phyloP scores from a whole-genome alignment of 2,797 vertebrate species.

The Coranthus polyacanthus region DNA sequence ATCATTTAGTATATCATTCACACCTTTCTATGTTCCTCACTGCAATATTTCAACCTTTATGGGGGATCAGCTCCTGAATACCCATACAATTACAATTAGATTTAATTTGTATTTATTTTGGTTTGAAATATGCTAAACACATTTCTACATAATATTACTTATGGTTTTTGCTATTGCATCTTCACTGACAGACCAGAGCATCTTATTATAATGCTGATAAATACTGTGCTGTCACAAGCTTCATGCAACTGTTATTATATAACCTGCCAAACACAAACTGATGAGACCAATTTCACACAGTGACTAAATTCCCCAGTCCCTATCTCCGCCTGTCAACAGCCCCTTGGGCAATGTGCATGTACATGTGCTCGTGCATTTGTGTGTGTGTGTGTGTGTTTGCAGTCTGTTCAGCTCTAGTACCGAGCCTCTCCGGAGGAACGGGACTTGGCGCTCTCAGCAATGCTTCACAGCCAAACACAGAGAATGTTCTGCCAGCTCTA shows the following conservation, averaged over 20 bases:
- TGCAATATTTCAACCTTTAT: too few relatives aligned
- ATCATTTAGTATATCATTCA: too few relatives aligned
- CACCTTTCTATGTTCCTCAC: too few relatives aligned
- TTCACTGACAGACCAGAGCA: slow-evolving; percentile 8
- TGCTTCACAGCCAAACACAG: slow-evolving; percentile 75
- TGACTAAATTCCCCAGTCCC: slow-evolving; percentile 56
- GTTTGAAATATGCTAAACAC: background rate
- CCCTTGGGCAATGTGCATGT: slow-evolving; percentile 59
- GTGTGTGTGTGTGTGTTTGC: slow-evolving; percentile 27
- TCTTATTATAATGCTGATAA: slow-evolving; percentile 2
- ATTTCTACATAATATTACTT: background rate
- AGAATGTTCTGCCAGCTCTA: slow-evolving; percentile 79
- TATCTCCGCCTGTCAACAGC: slow-evolving; percentile 70
- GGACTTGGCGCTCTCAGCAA: slow-evolving; percentile 65
- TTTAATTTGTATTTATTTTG: background rate
- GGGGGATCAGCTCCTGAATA: background rate
- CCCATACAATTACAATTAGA: background rate
- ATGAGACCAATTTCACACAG: slow-evolving; percentile 70
- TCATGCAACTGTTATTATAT: slow-evolving; percentile 67
- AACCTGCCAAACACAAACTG: slow-evolving; percentile 62
- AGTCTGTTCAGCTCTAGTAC: slow-evolving; percentile 67
- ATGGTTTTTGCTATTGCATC: slow-evolving; percentile 13
- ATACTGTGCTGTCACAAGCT: slow-evolving; percentile 32
- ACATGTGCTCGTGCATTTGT: slow-evolving; percentile 5
- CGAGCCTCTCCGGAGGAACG: slow-evolving; percentile 62